phyloP scores from a whole-genome alignment of 2,113 vertebrate genomes.

The Helogale parvula region DNA sequence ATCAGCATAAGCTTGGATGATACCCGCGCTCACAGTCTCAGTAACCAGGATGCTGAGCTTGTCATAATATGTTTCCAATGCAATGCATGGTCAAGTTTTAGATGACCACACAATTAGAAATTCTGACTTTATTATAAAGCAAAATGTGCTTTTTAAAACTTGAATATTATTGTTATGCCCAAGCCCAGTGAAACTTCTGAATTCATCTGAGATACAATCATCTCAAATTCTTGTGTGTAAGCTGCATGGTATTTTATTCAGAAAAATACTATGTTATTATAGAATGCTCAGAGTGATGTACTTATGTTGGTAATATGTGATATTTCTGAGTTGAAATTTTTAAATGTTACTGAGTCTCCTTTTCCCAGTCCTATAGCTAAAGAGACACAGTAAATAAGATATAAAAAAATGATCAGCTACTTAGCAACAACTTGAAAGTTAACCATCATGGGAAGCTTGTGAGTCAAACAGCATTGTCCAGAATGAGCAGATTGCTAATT shows the following conservation, averaged over 20 bases:
- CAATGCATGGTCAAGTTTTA: conserved; percentile 75
- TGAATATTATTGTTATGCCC: background rate
- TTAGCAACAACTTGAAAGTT: conserved; percentile 77
- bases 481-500: conserved; percentile 79
- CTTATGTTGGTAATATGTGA: background rate
- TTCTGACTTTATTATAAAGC: conserved; percentile 60
- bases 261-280: background rate
- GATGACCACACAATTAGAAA: conserved; percentile 70
- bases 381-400: background rate
- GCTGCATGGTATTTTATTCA: background rate
- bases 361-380: conserved; percentile 13
- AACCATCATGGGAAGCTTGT: conserved; percentile 66
- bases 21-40: conserved; percentile 79
- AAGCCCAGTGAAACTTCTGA: conserved; percentile 40
- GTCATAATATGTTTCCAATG: conserved; percentile 77
- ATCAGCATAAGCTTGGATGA: conserved; percentile 84
- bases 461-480: conserved; percentile 77
- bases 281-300: background rate
- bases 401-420: conserved; percentile 71
- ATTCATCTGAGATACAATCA: background rate
- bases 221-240: background rate
- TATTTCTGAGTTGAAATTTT: conserved; percentile 37
- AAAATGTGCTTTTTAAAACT: conserved; percentile 60
- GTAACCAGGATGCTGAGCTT: conserved; percentile 77
- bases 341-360: background rate